Conservation (phyloP, 2,113 vertebrate species). For the Scartelaos histophorus region DNA sequence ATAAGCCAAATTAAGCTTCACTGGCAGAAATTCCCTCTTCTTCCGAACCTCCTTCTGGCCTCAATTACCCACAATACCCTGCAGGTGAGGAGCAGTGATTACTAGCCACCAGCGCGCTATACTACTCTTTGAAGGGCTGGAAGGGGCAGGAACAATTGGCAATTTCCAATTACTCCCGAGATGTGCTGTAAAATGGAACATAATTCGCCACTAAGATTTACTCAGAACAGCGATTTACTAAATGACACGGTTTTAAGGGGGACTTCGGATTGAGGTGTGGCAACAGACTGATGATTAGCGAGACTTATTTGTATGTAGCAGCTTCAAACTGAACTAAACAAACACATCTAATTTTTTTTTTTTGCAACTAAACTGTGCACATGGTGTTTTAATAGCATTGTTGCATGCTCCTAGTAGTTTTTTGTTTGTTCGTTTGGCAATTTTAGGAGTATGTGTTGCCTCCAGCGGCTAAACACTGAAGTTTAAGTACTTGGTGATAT, state of each 20-base stretch:
- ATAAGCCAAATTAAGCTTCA: conserved; percentile 54
- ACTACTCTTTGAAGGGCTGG: conserved; percentile 27
- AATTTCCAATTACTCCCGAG: conserved; percentile 30
- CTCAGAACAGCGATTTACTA: not conserved
- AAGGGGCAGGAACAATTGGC: conserved; percentile 10
- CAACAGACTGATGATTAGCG: not conserved
- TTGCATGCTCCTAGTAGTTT: too few species aligned
- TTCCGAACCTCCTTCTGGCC: conserved; percentile 28
- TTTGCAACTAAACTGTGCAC: too few species aligned
- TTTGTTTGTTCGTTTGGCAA: too few species aligned
- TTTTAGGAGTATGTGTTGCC: too few species aligned
- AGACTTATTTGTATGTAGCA: not conserved
- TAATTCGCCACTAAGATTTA: conserved; percentile 9
- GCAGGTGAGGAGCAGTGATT: conserved; percentile 50
- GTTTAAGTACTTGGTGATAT: too few species aligned
- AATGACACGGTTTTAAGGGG: conserved; percentile 10
- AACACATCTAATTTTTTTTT: too few species aligned
- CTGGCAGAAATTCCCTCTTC: conserved; percentile 30
- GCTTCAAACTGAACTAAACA: too few species aligned
- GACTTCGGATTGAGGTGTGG: not conserved
- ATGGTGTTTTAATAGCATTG: too few species aligned
- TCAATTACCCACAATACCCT: conserved; percentile 64
- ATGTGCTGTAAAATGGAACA: conserved; percentile 3
- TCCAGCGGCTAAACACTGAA: too few species aligned
- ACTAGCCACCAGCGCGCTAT: conserved; percentile 15